Base-by-base conservation (phyloP, 2,797 vertebrate genomes). In the Chaunax sp. region DNA sequence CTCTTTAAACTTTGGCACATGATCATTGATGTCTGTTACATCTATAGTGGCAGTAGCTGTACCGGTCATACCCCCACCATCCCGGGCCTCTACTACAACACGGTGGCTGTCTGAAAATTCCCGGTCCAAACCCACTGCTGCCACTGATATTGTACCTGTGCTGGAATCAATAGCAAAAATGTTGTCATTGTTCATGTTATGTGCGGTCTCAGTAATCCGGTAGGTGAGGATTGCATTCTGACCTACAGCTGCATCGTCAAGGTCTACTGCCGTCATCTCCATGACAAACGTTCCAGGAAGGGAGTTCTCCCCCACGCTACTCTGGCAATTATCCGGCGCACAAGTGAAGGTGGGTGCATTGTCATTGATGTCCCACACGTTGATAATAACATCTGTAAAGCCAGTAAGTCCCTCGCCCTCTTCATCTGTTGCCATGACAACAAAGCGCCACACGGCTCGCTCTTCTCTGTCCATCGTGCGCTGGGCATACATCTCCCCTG, bases 311-410 rank as follows among this genome's bases (percentile, higher is more conserved):
- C 92, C 87, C 33, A 97, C 92, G 0, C 87, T 94, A 4, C 94
- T 94, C 0, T 89, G 93, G 83, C 96, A 97, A 35, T 91, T 89
- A 82, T 91, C 94, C 0, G 95, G 94, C 10, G 93, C 87, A 14
- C 96, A 98, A 0, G 74, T 66, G 71, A 98, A 98, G 25, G 76
- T 25, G 12, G 96, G 96, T 0, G 94, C 90, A 0, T 95, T 97
- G 90, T 98, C 96, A 25, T 97, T 98, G 82, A 97, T 94, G 84
- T 97, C 96, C 94, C 94, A 94, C 59, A 97, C 95, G 0, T 93
- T 96, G 82, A 98, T 95, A 69, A 97, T 95, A 65, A 97, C 95
- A 19, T 98, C 96, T 1, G 96, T 95, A 80, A 98, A 98, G 41
- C 96, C 96, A 0, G 95, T 97, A 0, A 98, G 94, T 28, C 96